phyloP scores from a whole-genome alignment of 2,797 vertebrate species.

The Paramormyrops hopkinsi region DNA sequence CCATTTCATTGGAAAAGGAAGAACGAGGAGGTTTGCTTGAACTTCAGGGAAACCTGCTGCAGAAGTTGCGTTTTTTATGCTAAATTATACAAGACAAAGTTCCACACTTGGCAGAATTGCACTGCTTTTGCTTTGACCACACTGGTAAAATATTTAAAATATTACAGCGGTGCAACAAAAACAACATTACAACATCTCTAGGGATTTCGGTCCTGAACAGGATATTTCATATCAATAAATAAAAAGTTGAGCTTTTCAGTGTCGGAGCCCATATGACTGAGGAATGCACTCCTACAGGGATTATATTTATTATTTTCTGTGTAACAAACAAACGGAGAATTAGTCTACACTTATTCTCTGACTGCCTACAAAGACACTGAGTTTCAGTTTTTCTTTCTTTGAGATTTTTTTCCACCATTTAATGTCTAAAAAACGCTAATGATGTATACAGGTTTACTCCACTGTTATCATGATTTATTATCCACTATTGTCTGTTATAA shows the following conservation, averaged over 20 bases:
- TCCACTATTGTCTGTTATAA: not conserved
- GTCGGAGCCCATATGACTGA: not conserved
- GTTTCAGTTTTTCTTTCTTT: not conserved
- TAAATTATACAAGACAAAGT: slow-evolving; percentile 11
- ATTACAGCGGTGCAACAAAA: not conserved
- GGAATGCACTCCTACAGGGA: not conserved
- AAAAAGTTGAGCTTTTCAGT: not conserved
- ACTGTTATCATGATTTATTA: not conserved
- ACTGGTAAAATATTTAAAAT: not conserved
- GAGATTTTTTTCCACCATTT: not conserved
- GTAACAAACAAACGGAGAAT: not conserved
- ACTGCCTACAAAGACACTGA: not conserved
- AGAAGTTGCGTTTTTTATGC: not conserved
- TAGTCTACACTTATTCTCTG: not conserved
- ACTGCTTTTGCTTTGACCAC: not conserved
- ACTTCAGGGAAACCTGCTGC: not conserved
- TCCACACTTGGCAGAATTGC: not conserved
- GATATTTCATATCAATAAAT: not conserved
- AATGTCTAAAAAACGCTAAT: not conserved
- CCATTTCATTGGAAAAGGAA: not conserved
- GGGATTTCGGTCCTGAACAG: not conserved
- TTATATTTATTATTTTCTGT: not conserved
- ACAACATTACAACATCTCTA: not conserved
- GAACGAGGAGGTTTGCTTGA: not conserved
- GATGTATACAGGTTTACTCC: not conserved